phyloP scores from a whole-genome alignment of 2,113 vertebrate species.

The Ranitomeya variabilis region DNA sequence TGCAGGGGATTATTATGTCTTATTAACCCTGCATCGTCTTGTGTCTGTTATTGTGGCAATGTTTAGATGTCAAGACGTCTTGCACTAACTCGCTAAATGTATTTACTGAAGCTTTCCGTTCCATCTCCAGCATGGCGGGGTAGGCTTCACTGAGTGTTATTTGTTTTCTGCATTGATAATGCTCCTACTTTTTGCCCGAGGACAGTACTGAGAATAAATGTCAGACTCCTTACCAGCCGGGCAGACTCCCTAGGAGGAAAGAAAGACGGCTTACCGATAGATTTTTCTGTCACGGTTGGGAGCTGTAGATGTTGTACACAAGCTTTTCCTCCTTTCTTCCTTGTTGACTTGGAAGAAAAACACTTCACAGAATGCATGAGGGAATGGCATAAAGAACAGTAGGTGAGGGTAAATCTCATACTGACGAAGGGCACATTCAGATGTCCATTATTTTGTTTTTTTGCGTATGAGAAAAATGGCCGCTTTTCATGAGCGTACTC shows the following conservation, averaged over 20 bases:
- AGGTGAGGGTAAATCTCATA: not conserved
- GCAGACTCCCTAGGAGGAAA: not conserved
- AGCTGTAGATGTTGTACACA: not conserved
- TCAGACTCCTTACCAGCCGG: slow-evolving; percentile 25
- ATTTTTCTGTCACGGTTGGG: not conserved
- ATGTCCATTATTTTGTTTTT: too few species aligned
- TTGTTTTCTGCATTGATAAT: slow-evolving; percentile 27
- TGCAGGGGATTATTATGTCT: not conserved
- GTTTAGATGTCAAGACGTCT: not conserved
- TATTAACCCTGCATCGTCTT: not conserved
- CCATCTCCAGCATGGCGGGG: not conserved
- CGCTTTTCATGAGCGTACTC: too few species aligned
- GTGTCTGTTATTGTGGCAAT: not conserved
- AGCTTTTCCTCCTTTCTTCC: not conserved
- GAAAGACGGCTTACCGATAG: slow-evolving; percentile 7
- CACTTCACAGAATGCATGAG: not conserved
- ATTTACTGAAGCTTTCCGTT: slow-evolving; percentile 2
- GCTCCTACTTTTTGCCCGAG: not conserved
- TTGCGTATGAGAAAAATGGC: too few species aligned
- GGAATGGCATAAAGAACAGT: not conserved
- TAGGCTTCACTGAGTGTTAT: not conserved
- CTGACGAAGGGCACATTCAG: too few species aligned
- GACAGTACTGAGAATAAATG: slow-evolving; percentile 1
- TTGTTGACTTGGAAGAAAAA: not conserved
- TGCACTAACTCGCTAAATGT: not conserved